Evolutionary conservation across 2,888 invertebrate species (phyloP), one percentile per base, ranked within the genome.

Genomic region (Mycalesis mineus): DNA sequence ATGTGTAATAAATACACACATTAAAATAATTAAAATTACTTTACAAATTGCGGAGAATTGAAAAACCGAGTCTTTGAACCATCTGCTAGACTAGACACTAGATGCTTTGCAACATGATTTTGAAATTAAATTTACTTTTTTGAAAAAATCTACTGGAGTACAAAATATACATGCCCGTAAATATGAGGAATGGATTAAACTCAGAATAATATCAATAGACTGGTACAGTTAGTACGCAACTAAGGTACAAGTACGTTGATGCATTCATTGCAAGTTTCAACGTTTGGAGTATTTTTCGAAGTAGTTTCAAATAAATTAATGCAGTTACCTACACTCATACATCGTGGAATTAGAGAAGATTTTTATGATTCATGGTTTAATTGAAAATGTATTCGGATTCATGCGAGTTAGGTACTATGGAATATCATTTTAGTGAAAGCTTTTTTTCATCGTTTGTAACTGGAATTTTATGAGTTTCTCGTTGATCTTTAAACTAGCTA

Each of bases 261-360:
- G 44, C 8, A 29, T 44, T 44, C 44, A 44, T 29, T 17, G 11
- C 41, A 11, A 41, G 41, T 41, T 41, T 41, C 41, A 41, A 22
- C 17, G 17, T 41, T 41, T 17, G 17, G 41, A 41, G 41, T 41
- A 44, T 44, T 44, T 44, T 44, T 29, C 44, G 44, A 44, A 44
- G 44, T 29, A 48, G 48, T 48, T 29, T 48, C 33, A 48, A 48
- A 48, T 48, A 48, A 48, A 48, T 48, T 48, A 48, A 48, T 48
- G 48, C 48, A 48, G 48, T 48, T 48, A 33, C 22, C 22, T 22
- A 22, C 48, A 33, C 48, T 48, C 48, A 36, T 48, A 48, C 36
- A 48, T 33, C 31, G 36, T 36, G 44, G 44, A 44, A 44, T 44
- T 44, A 44, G 48, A 48, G 48, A 17, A 48, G 48, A 36, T 36